Conservation (phyloP, 2,797 vertebrate genomes). For the Microctenopoma stevenorrisi region DNA sequence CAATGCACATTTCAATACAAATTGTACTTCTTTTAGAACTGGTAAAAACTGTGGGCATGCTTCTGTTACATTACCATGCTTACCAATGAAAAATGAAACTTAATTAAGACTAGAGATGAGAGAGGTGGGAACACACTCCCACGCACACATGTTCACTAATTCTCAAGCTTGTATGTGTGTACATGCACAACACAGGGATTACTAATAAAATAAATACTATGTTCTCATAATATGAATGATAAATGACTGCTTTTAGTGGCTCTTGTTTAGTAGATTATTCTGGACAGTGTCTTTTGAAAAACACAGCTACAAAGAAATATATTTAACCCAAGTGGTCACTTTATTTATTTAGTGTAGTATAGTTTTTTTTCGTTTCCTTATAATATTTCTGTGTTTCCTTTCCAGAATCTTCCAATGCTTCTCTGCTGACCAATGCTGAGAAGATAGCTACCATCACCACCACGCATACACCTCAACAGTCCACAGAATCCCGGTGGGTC, state of each 20-base stretch:
- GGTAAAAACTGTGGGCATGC: background rate
- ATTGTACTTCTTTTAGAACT: background rate
- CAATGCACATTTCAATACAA: background rate
- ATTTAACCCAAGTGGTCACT: conserved; percentile 35
- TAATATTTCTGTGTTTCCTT: conserved; percentile 6
- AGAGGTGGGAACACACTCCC: conserved; percentile 19
- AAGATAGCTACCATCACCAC: conserved; percentile 98
- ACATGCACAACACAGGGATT: conserved; percentile 10
- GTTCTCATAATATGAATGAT: background rate
- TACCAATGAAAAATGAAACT: conserved; percentile 25
- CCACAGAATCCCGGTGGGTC: conserved; percentile 77
- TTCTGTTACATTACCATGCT: conserved; percentile 1
- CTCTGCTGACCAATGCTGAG: conserved; percentile 96
- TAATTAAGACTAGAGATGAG: conserved; percentile 23
- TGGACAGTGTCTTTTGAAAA: conserved; percentile 46
- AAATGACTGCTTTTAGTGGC: background rate
- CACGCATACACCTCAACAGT: conserved; percentile 93
- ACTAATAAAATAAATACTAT: background rate
- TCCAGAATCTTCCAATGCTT: conserved; percentile 95
- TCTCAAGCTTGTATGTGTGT: background rate
- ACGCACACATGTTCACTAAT: conserved; percentile 8
- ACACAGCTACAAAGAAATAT: conserved; percentile 16
- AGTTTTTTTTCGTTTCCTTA: background rate
- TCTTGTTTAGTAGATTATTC: conserved; percentile 35
- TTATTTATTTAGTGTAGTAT: background rate